Percentiles rank a stretch among this genome's conserved stretches.
These are phyloP conservation scores for Apostichopus parvimensis DNA, from an alignment of 35 echinoderm and acorn worm genomes.

Conservation along the genomic window DNA sequence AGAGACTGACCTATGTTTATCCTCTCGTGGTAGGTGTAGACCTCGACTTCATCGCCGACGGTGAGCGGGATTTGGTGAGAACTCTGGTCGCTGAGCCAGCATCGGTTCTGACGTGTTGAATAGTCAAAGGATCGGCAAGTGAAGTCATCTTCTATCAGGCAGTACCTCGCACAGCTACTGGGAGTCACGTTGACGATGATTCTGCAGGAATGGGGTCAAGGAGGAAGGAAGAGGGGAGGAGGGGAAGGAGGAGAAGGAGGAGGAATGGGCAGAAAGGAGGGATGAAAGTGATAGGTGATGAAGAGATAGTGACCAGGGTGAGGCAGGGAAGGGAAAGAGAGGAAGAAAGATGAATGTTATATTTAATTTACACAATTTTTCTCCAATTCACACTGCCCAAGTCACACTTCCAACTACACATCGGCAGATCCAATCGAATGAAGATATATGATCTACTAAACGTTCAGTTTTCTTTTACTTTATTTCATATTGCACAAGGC, in stretches of 20 bases:
- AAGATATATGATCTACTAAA: no score
- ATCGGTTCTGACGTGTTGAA: constrained; percentile 39
- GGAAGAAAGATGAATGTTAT: no score
- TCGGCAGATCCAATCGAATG: no score
- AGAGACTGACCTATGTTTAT: constrained; percentile 77
- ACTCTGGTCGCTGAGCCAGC: constrained; percentile 65
- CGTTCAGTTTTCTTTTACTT: no score
- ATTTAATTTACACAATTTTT: background rate
- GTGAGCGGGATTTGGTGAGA: constrained; percentile 31
- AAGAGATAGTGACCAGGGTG: no score
- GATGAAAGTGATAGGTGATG: no score
- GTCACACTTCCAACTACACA: no score
- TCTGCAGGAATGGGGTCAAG: background rate
- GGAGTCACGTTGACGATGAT: constrained; percentile 33
- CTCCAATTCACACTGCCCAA: background rate
- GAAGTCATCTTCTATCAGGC: constrained; percentile 57
- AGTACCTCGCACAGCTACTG: constrained; percentile 62
- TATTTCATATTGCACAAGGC: no score
- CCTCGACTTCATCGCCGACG: background rate
- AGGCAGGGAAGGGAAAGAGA: no score
- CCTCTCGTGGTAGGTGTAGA: constrained; percentile 82
- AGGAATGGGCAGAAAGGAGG: no score
- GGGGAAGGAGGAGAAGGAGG: no score
- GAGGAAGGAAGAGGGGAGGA: background rate
- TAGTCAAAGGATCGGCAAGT: constrained; percentile 88